Percentiles rank a stretch among this genome's conserved stretches.
phyloP scores from a whole-genome alignment of 2,797 vertebrate genomes.

The Chrysocyon brachyurus region DNA sequence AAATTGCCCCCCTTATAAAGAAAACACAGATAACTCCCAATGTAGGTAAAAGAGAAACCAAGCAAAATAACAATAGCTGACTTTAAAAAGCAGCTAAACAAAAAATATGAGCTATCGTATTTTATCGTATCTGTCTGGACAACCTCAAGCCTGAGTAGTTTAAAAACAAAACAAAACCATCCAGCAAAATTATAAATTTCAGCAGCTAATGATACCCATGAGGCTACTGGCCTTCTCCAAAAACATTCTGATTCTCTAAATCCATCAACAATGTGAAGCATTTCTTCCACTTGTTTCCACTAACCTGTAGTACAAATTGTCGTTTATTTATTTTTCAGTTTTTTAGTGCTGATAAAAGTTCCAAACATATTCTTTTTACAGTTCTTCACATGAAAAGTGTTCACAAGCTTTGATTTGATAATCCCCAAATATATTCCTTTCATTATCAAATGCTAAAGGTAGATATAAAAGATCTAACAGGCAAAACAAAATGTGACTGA shows the following conservation, averaged over 20 bases:
- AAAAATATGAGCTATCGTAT: background rate
- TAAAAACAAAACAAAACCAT: background rate
- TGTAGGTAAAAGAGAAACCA: background rate
- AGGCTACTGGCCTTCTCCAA: background rate
- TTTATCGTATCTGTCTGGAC: background rate
- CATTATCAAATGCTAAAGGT: background rate
- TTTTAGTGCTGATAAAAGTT: background rate
- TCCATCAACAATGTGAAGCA: background rate
- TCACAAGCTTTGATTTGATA: background rate
- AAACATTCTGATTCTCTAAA: background rate
- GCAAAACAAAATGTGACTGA: background rate
- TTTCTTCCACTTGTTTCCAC: background rate
- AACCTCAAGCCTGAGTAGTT: background rate
- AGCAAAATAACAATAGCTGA: background rate
- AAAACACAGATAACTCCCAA: background rate
- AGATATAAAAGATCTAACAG: background rate
- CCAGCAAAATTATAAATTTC: slow-evolving; percentile 45
- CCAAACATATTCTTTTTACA: background rate
- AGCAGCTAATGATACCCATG: background rate
- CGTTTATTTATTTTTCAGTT: background rate
- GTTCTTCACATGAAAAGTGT: background rate
- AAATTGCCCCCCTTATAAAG: background rate
- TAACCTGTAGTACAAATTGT: background rate
- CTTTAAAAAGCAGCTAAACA: background rate
- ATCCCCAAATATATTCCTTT: background rate